These are phyloP conservation scores for Sorex maritimensis DNA, from an alignment of 2,797 vertebrate species.

Conservation along the genomic window DNA sequence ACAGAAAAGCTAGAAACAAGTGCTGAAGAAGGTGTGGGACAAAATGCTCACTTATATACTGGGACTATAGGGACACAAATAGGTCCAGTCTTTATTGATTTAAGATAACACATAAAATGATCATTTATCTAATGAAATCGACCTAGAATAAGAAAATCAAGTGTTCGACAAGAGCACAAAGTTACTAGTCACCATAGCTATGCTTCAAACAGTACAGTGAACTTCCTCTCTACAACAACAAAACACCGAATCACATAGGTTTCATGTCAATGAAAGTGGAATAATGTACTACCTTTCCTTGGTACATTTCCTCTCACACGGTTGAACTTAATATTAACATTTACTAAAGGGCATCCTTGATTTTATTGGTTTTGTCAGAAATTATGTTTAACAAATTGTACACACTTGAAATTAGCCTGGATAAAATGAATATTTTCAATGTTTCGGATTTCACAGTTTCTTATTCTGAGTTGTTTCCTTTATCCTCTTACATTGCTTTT, in stretches of 20 bases:
- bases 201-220: not conserved
- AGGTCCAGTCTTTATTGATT: not conserved
- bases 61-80: too few relatives aligned
- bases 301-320: constrained; percentile 1
- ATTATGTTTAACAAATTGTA: constrained; percentile 23
- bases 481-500: not conserved
- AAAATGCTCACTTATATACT: not conserved
- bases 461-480: not conserved
- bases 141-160: constrained; percentile 55
- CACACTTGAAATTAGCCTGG: constrained; percentile 19
- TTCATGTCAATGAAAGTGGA: constrained; percentile 20
- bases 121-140: not conserved
- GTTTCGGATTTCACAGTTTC: not conserved
- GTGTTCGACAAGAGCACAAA: not conserved
- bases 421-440: not conserved
- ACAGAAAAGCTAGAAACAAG: too few relatives aligned
- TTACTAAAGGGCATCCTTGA: not conserved
- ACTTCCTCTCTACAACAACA: not conserved
- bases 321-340: not conserved
- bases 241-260: not conserved
- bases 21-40: not conserved
- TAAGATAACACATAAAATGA: not conserved
- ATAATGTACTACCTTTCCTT: not conserved
- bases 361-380: not conserved
- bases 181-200: not conserved